Base-by-base conservation (phyloP, 2,888 invertebrate species). In the Coleophora deauratella region DNA sequence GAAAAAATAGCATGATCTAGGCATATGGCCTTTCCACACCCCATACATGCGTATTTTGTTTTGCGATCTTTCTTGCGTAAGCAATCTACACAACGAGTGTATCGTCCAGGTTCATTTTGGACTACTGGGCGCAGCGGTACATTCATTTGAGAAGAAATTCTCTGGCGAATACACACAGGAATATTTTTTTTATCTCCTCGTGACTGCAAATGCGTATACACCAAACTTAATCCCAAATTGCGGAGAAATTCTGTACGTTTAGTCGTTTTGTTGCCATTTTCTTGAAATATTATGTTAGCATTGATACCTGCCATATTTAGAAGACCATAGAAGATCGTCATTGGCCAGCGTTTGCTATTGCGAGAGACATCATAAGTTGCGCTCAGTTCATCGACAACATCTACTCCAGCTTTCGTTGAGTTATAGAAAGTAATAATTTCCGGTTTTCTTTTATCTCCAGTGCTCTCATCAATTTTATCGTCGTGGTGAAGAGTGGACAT, bases 401-500 rank as follows among this genome's bases (percentile, higher is more conserved):
- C 53, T 3, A 58, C 54, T 3, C 59, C 54, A 40, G 38, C 45
- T 53, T n/a, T n/a, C n/a, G n/a, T n/a, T n/a, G n/a, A n/a, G n/a
- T 31, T 38, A n/a, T n/a, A n/a, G n/a, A n/a, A n/a, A n/a, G n/a
- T n/a, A n/a, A n/a, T n/a, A n/a, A n/a, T n/a, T n/a, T 38, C 38
- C 3, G 38, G 33, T 14, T 39, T 32, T 7, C 11, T 9, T n/a
- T 36, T 36, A 8, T 9, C 36, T 27, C 36, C 36, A 10, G 27
- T 36, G 3, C 4, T 7, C 11, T 7, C 9, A 36, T 36, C 36
- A 27, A 36, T 36, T 28, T 8, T 63, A 60, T 1, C 42, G 41
- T 57, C 54, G 45, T 56, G 52, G 45, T 65, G 59, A 32, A 62
- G 33, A 10, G 49, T 51, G 34, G 62, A 65, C 44, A 66, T 36